These are phyloP conservation scores for Ptyas mucosa DNA, from an alignment of 2,113 vertebrate species.

Conservation along the genomic window DNA sequence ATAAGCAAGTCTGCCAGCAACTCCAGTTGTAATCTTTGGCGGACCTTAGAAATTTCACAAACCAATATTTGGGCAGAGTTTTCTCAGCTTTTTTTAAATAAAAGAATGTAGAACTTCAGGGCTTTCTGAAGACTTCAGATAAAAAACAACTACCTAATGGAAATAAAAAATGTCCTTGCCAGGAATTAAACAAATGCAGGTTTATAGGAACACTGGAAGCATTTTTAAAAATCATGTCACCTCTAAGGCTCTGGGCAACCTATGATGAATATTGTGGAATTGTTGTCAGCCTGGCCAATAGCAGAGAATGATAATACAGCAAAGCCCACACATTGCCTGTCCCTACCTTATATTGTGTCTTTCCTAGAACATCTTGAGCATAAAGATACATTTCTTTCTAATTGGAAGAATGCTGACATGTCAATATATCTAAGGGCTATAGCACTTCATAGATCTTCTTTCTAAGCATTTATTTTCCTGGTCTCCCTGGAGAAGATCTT, in stretches of 20 bases:
- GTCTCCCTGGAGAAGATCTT: neutral
- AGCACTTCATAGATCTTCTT: neutral
- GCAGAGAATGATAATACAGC: neutral
- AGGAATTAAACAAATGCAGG: neutral
- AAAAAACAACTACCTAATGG: neutral
- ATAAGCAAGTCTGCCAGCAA: neutral
- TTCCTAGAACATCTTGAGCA: neutral
- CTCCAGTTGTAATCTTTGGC: neutral
- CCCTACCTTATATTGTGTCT: neutral
- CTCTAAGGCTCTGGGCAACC: neutral
- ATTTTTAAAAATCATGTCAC: neutral
- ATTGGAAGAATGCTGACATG: neutral
- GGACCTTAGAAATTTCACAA: neutral
- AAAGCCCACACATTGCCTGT: neutral
- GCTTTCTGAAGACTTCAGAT: neutral
- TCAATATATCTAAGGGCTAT: neutral
- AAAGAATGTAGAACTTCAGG: neutral
- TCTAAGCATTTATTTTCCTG: slow-evolving; percentile 4
- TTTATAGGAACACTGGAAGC: neutral
- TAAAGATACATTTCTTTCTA: neutral
- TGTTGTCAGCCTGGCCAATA: neutral
- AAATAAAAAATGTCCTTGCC: neutral
- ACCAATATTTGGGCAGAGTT: neutral
- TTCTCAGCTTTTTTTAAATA: neutral
- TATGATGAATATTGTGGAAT: neutral